Percentiles rank a stretch among this genome's conserved stretches.
These are phyloP conservation scores for Lasioglossum albipes DNA, from an alignment of 1,140 invertebrate genomes.

Conservation along the genomic window DNA sequence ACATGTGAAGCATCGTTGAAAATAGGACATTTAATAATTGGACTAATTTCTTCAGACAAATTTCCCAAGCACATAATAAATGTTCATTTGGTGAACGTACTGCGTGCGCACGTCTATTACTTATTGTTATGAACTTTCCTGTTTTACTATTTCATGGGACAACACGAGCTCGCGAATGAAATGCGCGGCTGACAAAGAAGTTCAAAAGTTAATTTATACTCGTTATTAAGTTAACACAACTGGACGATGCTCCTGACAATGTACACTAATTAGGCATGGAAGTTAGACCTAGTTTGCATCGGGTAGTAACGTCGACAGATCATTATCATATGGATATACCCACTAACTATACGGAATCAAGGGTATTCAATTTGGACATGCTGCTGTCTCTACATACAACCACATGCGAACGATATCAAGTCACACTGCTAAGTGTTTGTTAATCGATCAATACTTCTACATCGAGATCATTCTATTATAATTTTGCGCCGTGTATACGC, in stretches of 20 bases:
- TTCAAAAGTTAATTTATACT: constrained; percentile 10
- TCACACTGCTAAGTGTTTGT: background rate
- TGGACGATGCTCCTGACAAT: constrained; percentile 23
- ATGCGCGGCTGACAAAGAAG: background rate
- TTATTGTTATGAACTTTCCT: background rate
- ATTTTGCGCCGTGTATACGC: no score
- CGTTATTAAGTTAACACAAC: constrained; percentile 19
- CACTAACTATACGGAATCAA: constrained; percentile 24
- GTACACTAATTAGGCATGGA: constrained; percentile 42
- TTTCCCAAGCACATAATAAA: no score
- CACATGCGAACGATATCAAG: background rate
- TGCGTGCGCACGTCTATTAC: no score
- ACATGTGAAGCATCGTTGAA: no score
- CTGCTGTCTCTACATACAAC: background rate
- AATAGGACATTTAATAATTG: no score
- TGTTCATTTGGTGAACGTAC: no score
- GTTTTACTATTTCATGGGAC: background rate
- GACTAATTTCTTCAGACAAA: no score
- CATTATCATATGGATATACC: constrained; percentile 41
- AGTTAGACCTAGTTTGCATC: constrained; percentile 42
- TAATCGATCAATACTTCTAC: background rate
- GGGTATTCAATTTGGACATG: constrained; percentile 23
- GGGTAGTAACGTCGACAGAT: constrained; percentile 15
- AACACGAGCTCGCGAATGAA: background rate
- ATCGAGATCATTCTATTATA: background rate